Conservation (phyloP, 2,888 invertebrate species). For the Hirtodrosophila cameraria region DNA sequence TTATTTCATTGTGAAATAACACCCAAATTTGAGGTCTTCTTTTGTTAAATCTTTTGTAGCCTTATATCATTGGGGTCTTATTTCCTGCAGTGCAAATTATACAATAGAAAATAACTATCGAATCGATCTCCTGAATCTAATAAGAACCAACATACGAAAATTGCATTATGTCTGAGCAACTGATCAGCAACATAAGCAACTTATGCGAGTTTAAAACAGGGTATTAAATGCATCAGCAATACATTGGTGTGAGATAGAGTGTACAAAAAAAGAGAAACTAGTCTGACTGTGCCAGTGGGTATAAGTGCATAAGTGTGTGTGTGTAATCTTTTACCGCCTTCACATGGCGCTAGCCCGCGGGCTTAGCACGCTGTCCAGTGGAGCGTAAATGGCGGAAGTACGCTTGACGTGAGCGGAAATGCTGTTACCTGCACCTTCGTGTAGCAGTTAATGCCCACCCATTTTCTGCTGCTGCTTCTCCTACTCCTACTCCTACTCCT, state of each 20-base stretch:
- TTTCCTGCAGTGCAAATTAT: no score
- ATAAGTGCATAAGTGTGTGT: not conserved
- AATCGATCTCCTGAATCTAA: no score
- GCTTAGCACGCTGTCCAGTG: constrained; percentile 22
- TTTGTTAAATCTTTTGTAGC: no score
- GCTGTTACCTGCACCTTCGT: constrained; percentile 43
- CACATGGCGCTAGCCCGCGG: constrained; percentile 1
- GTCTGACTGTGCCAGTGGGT: not conserved
- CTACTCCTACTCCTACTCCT: not conserved
- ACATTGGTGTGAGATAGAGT: constrained; percentile 10
- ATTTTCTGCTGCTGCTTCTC: not conserved
- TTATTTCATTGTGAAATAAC: no score
- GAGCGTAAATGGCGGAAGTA: constrained; percentile 50
- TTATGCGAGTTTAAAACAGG: not conserved
- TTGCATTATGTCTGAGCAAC: no score
- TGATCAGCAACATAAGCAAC: not conserved
- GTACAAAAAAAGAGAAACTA: constrained; percentile 10
- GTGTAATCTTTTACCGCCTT: constrained; percentile 17
- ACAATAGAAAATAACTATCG: no score
- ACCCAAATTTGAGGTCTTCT: no score
- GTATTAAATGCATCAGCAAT: constrained; percentile 4
- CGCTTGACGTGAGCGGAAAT: constrained; percentile 63
- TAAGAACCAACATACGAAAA: no score
- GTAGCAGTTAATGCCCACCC: constrained; percentile 12
- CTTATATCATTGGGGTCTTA: no score